These are phyloP conservation scores for Rotaria magnacalcarata DNA, from an alignment of 2,888 invertebrate genomes.

Conservation along the genomic window DNA sequence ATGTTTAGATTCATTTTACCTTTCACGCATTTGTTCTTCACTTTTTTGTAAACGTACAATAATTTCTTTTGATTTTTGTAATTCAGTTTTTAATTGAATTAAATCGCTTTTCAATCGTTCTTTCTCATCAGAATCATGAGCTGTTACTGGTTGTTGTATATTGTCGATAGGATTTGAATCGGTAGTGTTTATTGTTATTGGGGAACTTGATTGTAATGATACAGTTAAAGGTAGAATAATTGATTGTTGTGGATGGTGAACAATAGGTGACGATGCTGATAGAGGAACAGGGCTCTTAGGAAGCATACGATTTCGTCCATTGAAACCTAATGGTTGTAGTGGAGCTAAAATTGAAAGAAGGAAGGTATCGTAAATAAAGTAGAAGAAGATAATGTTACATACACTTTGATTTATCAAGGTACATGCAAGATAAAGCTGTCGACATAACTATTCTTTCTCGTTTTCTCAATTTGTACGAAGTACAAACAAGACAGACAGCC, in stretches of 20 bases:
- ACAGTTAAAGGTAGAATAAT: background rate
- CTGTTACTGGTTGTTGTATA: background rate
- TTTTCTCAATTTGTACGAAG: background rate
- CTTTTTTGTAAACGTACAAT: conserved; percentile 32
- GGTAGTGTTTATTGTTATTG: background rate
- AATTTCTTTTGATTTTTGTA: conserved; percentile 23
- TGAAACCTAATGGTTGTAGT: background rate
- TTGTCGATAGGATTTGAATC: background rate
- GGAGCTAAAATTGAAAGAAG: background rate
- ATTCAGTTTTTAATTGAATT: background rate
- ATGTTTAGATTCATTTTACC: background rate
- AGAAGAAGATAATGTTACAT: background rate
- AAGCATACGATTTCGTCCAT: background rate
- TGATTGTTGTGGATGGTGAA: background rate
- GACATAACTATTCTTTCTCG: background rate
- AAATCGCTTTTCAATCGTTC: conserved; percentile 21
- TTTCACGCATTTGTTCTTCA: conserved; percentile 35
- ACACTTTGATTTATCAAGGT: background rate
- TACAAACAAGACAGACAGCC: background rate
- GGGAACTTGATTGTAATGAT: background rate
- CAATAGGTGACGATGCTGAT: background rate
- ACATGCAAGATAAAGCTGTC: background rate
- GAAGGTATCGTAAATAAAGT: background rate
- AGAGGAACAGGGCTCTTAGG: background rate
- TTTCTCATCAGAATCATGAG: background rate